Base-by-base conservation (phyloP, 2,888 invertebrate genomes). In the Dysmachus trigonus region DNA sequence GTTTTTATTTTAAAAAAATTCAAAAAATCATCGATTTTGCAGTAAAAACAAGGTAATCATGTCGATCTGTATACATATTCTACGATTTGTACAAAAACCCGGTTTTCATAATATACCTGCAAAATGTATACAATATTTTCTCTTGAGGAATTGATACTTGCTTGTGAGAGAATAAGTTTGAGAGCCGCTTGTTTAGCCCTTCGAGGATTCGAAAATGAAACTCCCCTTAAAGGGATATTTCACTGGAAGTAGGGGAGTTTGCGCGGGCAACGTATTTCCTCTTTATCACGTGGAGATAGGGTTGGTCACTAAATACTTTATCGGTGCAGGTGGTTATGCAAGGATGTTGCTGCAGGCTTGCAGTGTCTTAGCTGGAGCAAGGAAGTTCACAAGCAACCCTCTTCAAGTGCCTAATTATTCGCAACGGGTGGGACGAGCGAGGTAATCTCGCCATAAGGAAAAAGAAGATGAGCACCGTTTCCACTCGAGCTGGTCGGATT, bases 261-360 rank as follows among this genome's bases (percentile, higher is more conserved):
- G 79, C 73, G 31, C 73, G 35, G 73, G n/a, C 6, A 1, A 79
- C 27, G 15, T 7, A 53, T 81, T 81, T 81, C 47, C 62, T 62
- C 8, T 53, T 53, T 53, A 81, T 81, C 81, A 81, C 81, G 81
- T 81, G 81, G 53, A 81, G 13, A 31, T 51, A 31, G 41, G 53
- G 81, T 7, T 62, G 81, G 81, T 81, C 62, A 62, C 33, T 53
- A 81, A 81, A 33, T 81, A 62, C 30, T 31, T 53, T 53, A 35
- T 81, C 81, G 31, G 41, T n/a, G 35, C 76, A 81, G 22, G 53
- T 31, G 81, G 81, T 53, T 51, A 81, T 62, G 81, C 33, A 53
- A 53, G 53, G 31, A 8, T 30, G 31, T 79, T n/a, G 30, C 41
- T 22, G 47, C 31, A 7, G 62, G 35, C 33, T 53, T 62, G 53